Percentiles rank a stretch among this genome's conserved stretches.
Conservation (phyloP, 2,113 vertebrate species). For the Podiceps cristatus region DNA sequence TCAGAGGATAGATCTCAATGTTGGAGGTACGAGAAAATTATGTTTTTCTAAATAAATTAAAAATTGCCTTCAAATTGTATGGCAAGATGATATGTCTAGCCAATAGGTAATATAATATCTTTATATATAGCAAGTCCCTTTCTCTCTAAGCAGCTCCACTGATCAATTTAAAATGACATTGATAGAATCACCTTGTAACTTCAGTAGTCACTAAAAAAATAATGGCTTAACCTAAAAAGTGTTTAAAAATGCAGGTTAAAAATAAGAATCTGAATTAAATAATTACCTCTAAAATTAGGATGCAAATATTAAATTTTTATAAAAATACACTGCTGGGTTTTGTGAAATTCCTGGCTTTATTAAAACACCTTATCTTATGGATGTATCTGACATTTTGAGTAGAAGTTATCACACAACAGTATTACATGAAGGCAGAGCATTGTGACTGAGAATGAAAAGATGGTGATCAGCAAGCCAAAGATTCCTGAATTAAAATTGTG, state of each 20-base stretch:
- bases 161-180: not conserved
- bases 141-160: not conserved
- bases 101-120: not conserved
- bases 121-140: not conserved
- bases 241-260: not conserved
- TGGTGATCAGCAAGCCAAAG: not conserved
- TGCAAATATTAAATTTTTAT: not conserved
- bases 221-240: not conserved
- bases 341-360: not conserved
- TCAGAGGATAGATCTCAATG: not conserved
- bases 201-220: not conserved
- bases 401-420: not conserved
- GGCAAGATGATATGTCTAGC: not conserved
- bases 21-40: not conserved
- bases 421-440: not conserved
- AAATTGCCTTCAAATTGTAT: not conserved
- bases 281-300: not conserved
- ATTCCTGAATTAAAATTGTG: not conserved
- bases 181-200: not conserved
- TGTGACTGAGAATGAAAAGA: not conserved
- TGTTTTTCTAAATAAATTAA: not conserved
- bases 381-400: not conserved
- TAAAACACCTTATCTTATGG: not conserved
- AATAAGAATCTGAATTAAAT: not conserved
- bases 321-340: not conserved